Conservation (phyloP, 1,140 invertebrate genomes). For the Drosophila insularis region DNA sequence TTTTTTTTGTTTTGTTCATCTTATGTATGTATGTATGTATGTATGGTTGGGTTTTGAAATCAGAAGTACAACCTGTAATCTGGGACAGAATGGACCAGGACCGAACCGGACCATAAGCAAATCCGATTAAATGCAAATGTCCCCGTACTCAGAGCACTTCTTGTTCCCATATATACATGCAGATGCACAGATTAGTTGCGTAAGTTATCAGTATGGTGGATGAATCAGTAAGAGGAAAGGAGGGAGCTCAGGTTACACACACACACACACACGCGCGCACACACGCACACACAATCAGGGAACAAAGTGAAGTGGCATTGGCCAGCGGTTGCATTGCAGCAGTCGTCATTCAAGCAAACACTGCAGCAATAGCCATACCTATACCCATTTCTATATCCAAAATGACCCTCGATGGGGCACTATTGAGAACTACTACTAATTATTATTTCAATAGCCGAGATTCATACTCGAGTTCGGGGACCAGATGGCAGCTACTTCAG, state of each 20-base stretch:
- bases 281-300: constrained; percentile 4
- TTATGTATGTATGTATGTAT: constrained; percentile 17
- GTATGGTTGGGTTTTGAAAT: constrained; percentile 36
- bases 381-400: neutral
- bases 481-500: neutral
- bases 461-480: constrained; percentile 17
- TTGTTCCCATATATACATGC: constrained; percentile 18
- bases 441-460: constrained; percentile 70
- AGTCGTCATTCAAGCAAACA: constrained; percentile 61
- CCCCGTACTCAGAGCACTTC: constrained; percentile 15
- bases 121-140: constrained; percentile 80
- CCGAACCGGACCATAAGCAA: constrained; percentile 39
- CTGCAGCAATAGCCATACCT: constrained; percentile 56
- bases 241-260: neutral
- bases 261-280: neutral
- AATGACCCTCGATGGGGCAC: no score
- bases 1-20: constrained; percentile 8
- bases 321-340: constrained; percentile 62
- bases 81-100: constrained; percentile 38
- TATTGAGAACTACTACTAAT: constrained; percentile 51
- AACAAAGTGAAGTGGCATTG: constrained; percentile 7
- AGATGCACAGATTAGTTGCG: constrained; percentile 71
- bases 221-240: constrained; percentile 7
- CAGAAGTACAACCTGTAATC: constrained; percentile 70
- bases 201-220: constrained; percentile 63